Evolutionary conservation across 2,113 vertebrate species (phyloP).

Genomic region (Atherinomorus stipes): DNA sequence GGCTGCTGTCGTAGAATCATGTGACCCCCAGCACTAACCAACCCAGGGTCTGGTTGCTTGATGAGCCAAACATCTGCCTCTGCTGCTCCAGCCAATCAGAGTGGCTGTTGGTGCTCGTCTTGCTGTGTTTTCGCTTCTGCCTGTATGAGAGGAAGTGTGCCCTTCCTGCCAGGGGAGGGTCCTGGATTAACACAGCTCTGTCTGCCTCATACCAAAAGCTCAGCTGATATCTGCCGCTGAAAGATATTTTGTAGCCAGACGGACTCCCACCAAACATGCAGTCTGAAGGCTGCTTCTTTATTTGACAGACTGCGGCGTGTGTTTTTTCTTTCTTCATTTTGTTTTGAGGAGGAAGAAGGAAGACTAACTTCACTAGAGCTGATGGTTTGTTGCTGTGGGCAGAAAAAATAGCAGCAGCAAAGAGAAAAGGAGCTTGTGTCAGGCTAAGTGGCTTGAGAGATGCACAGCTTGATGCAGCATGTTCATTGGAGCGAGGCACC

Average conservation of each 20-base stretch:
- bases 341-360: conserved; percentile 8
- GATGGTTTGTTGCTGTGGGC: conserved; percentile 34
- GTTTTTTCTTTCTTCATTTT: conserved; percentile 37
- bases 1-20: conserved; percentile 64
- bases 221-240: conserved; percentile 60
- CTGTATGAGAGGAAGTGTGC: conserved; percentile 79
- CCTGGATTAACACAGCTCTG: conserved; percentile 72
- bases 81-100: conserved; percentile 72
- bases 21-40: conserved; percentile 69
- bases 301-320: not conserved
- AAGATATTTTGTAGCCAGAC: conserved; percentile 43
- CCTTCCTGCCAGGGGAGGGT: conserved; percentile 81
- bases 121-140: conserved; percentile 65
- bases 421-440: conserved; percentile 30
- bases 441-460: conserved; percentile 51
- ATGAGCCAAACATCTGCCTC: conserved; percentile 66
- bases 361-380: conserved; percentile 36
- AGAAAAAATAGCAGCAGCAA: conserved; percentile 23
- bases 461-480: conserved; percentile 68
- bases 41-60: conserved; percentile 64
- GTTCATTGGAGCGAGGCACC: conserved; percentile 64
- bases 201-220: conserved; percentile 57
- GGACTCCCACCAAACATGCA: conserved; percentile 14
- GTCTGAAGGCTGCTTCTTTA: conserved; percentile 40
- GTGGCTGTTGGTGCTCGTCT: conserved; percentile 50